Conservation (phyloP, 2,797 vertebrate genomes). For the Knipowitschia caucasica region DNA sequence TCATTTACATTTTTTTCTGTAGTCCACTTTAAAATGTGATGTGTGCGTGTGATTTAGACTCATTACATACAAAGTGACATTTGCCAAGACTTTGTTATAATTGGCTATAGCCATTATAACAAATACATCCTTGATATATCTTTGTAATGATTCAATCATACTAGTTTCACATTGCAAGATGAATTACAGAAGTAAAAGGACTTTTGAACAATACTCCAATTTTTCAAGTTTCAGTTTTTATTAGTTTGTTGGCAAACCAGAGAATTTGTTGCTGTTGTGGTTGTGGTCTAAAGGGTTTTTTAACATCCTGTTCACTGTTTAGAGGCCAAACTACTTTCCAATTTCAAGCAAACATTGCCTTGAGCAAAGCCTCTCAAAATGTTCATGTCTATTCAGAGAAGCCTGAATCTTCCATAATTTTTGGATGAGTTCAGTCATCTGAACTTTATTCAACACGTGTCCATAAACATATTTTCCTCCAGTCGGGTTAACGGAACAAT, state of each 20-base stretch:
- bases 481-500: conserved; percentile 55
- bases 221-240: not conserved
- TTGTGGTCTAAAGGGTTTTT: not conserved
- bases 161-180: no score
- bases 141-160: no score
- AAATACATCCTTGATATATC: no score
- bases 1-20: no score
- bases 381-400: conserved; percentile 53
- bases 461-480: conserved; percentile 11
- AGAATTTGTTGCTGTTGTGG: not conserved
- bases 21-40: no score
- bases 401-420: conserved; percentile 54
- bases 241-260: not conserved
- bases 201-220: no score
- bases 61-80: no score
- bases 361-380: conserved; percentile 59
- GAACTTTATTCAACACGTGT: conserved; percentile 35
- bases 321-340: conserved; percentile 74
- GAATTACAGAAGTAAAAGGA: no score
- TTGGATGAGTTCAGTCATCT: conserved; percentile 50
- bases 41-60: no score
- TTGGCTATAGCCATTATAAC: no score
- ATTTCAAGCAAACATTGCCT: conserved; percentile 68
- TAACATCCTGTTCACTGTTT: conserved; percentile 74
- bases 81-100: no score